Base-by-base conservation (phyloP, 2,797 vertebrate genomes). In the Rhodeus uyekii region DNA sequence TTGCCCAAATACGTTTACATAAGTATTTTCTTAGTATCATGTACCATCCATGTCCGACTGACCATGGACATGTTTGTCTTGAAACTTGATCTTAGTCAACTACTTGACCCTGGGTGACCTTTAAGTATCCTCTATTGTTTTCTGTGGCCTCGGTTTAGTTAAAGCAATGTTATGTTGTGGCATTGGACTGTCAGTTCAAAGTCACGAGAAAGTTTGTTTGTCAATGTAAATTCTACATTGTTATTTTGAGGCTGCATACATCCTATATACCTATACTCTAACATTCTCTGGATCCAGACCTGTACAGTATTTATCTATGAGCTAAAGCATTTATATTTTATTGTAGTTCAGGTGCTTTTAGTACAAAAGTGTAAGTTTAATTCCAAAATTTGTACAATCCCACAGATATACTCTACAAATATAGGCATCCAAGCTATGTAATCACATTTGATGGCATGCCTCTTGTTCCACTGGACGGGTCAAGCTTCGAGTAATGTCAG, bases 401-500 rank as follows among this genome's bases (percentile, higher is more conserved):
- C 39, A 76, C 27, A 46, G 53, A 39, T 58, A 36, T 74, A 32
- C 34, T 76, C 16, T 58, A 76, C 55, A 61, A 22, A 61, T 44
- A 55, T 22, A 27, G 27, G 13, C 58, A 39, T 73, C 19, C 24
- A 58, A 68, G 4, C 53, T 44, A 13, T 80, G 55, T 53, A 84
- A 84, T 86, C 64, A 67, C 73, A 69, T 39, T 55, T 72, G 39
- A 29, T 65, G 53, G 53, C 76, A 76, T 63, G 55, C n/a, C 39
- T 69, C 83, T 74, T 42, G 69, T 86, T 76, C 50, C 24, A 36
- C 18, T 42, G 53, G 48, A 27, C 64, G 42, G 60, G 65, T 53
- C 27, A 63, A 78, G 63, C 60, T 78, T 81, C 85, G 73, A 83
- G 81, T 48, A 80, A 85, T 78, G n/a, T 75, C 29, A 75, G 36